Percentiles rank a stretch among this genome's conserved stretches.
These are phyloP conservation scores for Phorcus lineatus DNA, from an alignment of 2,888 invertebrate genomes.

Conservation along the genomic window DNA sequence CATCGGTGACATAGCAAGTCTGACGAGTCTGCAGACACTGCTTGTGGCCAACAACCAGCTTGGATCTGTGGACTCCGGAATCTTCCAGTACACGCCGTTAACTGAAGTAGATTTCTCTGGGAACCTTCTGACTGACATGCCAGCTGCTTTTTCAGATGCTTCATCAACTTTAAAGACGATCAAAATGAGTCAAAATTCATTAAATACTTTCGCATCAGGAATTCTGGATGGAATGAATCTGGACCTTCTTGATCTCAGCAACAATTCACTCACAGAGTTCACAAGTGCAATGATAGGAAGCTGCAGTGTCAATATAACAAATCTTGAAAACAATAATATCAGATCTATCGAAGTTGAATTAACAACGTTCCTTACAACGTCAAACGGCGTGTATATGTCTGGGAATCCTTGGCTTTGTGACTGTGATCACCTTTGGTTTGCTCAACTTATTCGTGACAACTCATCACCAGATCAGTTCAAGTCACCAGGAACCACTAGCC, in stretches of 20 bases:
- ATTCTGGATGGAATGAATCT: neutral
- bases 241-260: slow-evolving; percentile 1
- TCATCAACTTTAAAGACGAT: neutral
- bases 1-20: neutral
- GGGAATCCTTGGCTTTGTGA: slow-evolving; percentile 21
- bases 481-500: neutral
- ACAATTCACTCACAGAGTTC: slow-evolving; percentile 2
- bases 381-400: neutral
- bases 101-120: neutral
- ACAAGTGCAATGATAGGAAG: neutral
- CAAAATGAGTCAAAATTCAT: neutral
- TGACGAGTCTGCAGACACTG: slow-evolving; percentile 39
- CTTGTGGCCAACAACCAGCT: slow-evolving; percentile 49
- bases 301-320: neutral
- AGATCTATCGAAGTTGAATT: neutral
- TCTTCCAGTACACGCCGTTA: neutral
- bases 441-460: neutral
- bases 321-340: neutral
- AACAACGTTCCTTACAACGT: neutral
- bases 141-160: neutral
- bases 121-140: neutral
- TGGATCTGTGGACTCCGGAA: slow-evolving; percentile 41
- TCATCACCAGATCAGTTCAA: slow-evolving; percentile 16
- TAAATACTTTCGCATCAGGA: neutral
- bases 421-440: neutral